Evolutionary conservation across 1,140 invertebrate genomes (phyloP).

Genomic region (Panagrolaimus sp.): DNA sequence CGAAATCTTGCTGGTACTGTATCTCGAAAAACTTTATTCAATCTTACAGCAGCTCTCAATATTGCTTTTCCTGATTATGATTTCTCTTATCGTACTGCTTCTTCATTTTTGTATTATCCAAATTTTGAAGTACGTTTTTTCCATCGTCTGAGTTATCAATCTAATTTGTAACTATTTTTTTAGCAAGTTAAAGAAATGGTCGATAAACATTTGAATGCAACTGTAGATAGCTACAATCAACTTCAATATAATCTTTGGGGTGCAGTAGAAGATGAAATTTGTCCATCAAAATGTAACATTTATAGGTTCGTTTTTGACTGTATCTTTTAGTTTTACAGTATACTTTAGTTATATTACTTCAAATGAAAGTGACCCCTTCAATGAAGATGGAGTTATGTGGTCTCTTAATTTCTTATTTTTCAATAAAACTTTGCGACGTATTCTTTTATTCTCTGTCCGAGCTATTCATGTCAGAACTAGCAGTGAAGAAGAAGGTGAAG

Average conservation of each 20-base stretch:
- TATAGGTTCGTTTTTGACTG: slow-evolving; percentile 44
- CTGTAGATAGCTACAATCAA: slow-evolving; percentile 35
- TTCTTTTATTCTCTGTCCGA: slow-evolving; percentile 93
- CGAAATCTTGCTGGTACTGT: slow-evolving; percentile 42
- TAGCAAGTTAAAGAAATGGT: slow-evolving; percentile 33
- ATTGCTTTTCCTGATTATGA: slow-evolving; percentile 51
- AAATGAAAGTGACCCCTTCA: slow-evolving; percentile 88
- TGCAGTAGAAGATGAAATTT: slow-evolving; percentile 47
- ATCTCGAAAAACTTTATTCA: slow-evolving; percentile 49
- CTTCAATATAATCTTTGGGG: slow-evolving; percentile 49
- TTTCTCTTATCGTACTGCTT: slow-evolving; percentile 50
- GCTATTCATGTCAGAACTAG: slow-evolving; percentile 61
- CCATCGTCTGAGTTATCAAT: not conserved
- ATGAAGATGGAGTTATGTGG: slow-evolving; percentile 95
- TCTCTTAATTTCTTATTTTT: slow-evolving; percentile 99
- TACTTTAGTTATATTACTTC: slow-evolving; percentile 81
- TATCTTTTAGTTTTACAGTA: not conserved
- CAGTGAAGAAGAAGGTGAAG: not conserved
- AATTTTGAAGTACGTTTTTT: slow-evolving; percentile 34
- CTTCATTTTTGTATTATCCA: slow-evolving; percentile 38
- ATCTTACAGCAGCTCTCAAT: slow-evolving; percentile 48
- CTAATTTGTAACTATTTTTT: no score
- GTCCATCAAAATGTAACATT: slow-evolving; percentile 48
- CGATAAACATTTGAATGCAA: slow-evolving; percentile 43
- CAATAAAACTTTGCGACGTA: slow-evolving; percentile 89